A percentile compares a stretch with the other conserved stretches of the same genome.
Evolutionary conservation across 2,113 vertebrate genomes (phyloP).

Genomic region (Dromiciops gliroides): DNA sequence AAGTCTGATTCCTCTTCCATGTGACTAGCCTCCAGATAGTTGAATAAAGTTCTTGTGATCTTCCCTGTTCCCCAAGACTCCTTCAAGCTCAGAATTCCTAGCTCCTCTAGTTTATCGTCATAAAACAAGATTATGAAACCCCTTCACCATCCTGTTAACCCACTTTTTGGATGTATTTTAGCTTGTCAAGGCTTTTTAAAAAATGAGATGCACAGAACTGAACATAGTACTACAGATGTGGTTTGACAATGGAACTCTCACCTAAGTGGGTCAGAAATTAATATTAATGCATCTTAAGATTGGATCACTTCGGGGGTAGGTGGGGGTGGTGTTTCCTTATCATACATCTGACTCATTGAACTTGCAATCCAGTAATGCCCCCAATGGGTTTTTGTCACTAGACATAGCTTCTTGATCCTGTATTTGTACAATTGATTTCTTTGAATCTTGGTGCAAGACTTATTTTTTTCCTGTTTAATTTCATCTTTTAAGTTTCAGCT

Average conservation of each 20-base stretch:
- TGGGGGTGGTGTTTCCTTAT: neutral
- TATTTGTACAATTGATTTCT: neutral
- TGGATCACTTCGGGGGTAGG: neutral
- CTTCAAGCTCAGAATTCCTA: neutral
- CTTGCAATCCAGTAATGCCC: neutral
- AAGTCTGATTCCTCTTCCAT: no score
- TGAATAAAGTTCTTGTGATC: no score
- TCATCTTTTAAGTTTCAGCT: neutral
- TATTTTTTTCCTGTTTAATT: conserved; percentile 9
- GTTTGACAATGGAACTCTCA: neutral
- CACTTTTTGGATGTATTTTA: neutral
- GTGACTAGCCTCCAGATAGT: neutral
- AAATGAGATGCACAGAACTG: neutral
- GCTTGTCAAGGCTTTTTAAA: neutral
- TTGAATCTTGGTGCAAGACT: neutral
- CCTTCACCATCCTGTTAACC: neutral
- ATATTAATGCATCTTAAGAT: neutral
- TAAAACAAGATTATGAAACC: neutral
- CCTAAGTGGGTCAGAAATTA: neutral
- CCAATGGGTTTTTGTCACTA: neutral
- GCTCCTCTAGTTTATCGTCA: neutral
- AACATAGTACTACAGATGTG: neutral
- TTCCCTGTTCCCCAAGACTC: no score
- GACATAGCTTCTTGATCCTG: neutral
- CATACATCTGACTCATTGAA: neutral